Evolutionary conservation across 2,797 vertebrate species (phyloP).

Genomic region (Acanthornis magna): DNA sequence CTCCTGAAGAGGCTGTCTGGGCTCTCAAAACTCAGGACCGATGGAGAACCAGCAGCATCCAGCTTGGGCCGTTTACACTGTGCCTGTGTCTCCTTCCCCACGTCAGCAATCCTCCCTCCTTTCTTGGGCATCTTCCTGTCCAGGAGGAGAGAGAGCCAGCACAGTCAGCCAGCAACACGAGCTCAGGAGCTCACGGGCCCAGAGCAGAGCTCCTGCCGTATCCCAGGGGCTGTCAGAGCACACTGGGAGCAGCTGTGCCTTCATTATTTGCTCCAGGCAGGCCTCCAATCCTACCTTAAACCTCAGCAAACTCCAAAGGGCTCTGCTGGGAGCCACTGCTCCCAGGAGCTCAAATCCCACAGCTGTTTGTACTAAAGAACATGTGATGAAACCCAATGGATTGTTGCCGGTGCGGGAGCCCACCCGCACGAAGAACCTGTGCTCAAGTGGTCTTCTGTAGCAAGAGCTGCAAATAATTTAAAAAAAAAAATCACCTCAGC

Average conservation of each 20-base stretch:
- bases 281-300: neutral
- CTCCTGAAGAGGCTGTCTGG: constrained; percentile 82
- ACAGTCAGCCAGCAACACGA: neutral
- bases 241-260: neutral
- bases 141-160: neutral
- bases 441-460: neutral
- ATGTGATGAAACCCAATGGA: neutral
- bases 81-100: neutral
- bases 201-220: neutral
- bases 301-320: neutral
- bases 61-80: constrained; percentile 68
- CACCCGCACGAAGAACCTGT: neutral
- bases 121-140: constrained; percentile 82
- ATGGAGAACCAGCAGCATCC: neutral
- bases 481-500: neutral
- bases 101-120: constrained; percentile 23
- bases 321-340: neutral
- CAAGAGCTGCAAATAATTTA: neutral
- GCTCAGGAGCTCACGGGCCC: neutral
- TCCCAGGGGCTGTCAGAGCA: neutral
- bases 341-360: neutral
- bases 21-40: constrained; percentile 75
- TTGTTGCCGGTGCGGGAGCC: neutral
- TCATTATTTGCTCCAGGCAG: neutral
- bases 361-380: neutral